Evolutionary conservation across 2,888 invertebrate genomes (phyloP).

Genomic region (Malacosoma neustria): DNA sequence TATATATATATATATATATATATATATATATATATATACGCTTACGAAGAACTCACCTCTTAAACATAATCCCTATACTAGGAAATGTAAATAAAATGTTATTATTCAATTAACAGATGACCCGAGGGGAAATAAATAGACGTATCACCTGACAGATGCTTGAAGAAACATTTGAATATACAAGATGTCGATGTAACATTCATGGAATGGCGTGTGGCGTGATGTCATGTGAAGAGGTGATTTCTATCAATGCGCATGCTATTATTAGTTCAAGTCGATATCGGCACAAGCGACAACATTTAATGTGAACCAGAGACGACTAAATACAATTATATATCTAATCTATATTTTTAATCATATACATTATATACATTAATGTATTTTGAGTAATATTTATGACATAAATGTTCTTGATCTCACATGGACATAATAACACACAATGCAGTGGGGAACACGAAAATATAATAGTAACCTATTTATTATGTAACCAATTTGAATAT

Average conservation of each 20-base stretch:
- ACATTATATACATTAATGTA: background rate
- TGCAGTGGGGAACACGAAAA: too few species aligned
- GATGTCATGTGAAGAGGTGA: constrained; percentile 60
- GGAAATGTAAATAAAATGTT: constrained; percentile 23
- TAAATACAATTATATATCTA: too few species aligned
- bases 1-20: constrained; percentile 12
- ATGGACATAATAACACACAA: background rate
- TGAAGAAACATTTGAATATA: constrained; percentile 55
- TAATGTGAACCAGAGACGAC: constrained; percentile 16
- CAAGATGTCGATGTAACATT: constrained; percentile 51
- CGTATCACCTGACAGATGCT: constrained; percentile 80
- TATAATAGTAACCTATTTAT: too few species aligned
- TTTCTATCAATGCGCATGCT: constrained; percentile 55
- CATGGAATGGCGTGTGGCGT: constrained; percentile 55
- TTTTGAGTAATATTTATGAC: too few species aligned
- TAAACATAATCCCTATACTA: constrained; percentile 31
- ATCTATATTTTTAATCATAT: too few species aligned
- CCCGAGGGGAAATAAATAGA: constrained; percentile 39
- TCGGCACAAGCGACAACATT: constrained; percentile 46
- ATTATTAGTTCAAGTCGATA: constrained; percentile 33
- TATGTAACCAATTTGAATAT: background rate
- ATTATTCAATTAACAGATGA: constrained; percentile 5
- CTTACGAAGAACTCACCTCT: constrained; percentile 65
- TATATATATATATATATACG: constrained; percentile 14
- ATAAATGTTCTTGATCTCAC: too few species aligned